Base-by-base conservation (phyloP, 2,113 vertebrate genomes). In the Sander vitreus region DNA sequence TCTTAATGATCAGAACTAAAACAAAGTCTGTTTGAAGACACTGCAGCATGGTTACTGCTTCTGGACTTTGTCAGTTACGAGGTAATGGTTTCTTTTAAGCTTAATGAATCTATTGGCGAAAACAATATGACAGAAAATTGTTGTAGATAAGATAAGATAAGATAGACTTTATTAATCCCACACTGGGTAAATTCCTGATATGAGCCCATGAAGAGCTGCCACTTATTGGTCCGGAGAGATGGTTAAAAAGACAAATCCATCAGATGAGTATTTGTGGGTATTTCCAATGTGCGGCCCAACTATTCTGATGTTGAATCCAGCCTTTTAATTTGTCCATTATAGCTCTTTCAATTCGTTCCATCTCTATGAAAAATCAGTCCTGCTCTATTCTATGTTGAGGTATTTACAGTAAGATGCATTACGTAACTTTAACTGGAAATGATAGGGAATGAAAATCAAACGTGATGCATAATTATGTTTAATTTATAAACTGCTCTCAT, bases 401-500 rank as follows among this genome's bases (percentile, higher is more conserved):
- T 78, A 74, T 80, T 73, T 64, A 71, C 68, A 83, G 39, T 73
- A n/a, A 36, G 21, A 55, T 65, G 48, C 33, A 27, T 78, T 75
- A 66, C 6, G 9, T 51, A 66, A 81, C 27, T 58, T 78, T 36
- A 76, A 39, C 51, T 47, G 23, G n/a, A 58, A 64, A 83, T 53
- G 47, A 78, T 73, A 67, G 53, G 21, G 45, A 77, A 76, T 81
- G 54, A 76, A 54, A 72, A 83, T 80, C 43, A 48, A 68, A 86
- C 65, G 23, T 82, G 72, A 90, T 76, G 78, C 71, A 84, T 63
- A 54, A 84, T 63, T 19, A 87, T 91, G 63, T 72, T 70, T 87
- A 79, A 89, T 89, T 89, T 43, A 87, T 84, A 33, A 85, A 66
- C 54, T 76, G 13, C 68, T 87, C 78, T 66, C 48, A 80, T 80